Base-by-base conservation (phyloP, 2,888 invertebrate genomes). In the Acrobasis repandana region DNA sequence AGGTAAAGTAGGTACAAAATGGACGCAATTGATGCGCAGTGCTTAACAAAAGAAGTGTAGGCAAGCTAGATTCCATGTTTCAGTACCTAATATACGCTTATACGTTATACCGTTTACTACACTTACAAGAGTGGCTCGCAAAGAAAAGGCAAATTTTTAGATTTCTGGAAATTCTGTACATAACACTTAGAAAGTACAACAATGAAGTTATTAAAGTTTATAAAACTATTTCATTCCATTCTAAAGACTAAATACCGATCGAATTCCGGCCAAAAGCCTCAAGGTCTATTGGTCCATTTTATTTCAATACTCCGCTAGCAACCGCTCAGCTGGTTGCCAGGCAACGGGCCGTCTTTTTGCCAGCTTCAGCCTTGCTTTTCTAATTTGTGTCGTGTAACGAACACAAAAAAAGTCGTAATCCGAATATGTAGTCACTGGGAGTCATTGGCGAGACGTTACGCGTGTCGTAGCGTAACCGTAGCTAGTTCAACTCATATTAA, bases 391-490 rank as follows among this genome's bases (percentile, higher is more conserved):
- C 52, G 28, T 52, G 36, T 15, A 16, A 52, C 36, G 11, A 34
- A 28, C 11, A 20, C 28, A 33, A n/a, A 33, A 18, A 16, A 36
- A 9, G 14, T 52, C 14, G 9, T 16, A 15, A 16, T 36, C 36
- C 51, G 18, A 36, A 36, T 6, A 15, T 16, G 33, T 51, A 51
- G 15, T 9, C 15, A 10, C 36, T 36, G 28, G 51, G 59, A 59
- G 28, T 59, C 59, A 59, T 33, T 4, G 50, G 34, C 16, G 33
- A 5, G 15, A 15, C 16, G 56, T 63, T 63, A 65, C 43, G 43
- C n/a, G 43, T 43, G 43, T 11, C 54, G 34, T 64, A 57, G 69
- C 58, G 64, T 72, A 77, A 76, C 77, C 74, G 77, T 74, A 68
- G 60, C 63, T 59, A 54, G 65, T 65, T 68, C 62, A 28, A 28